Conservation (phyloP, 2,113 vertebrate genomes). For the Mirounga angustirostris region DNA sequence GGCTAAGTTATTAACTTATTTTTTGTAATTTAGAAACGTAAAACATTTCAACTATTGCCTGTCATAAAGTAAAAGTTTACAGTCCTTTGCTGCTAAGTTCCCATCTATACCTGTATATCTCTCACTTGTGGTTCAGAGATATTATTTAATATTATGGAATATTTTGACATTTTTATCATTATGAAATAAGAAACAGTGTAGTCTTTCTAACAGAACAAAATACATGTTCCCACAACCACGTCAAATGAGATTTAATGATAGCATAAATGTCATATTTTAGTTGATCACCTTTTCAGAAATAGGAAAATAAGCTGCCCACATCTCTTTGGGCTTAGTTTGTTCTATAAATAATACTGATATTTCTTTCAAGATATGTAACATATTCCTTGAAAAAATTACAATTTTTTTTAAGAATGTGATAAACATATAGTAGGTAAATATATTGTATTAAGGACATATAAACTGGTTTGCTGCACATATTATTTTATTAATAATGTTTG, state of each 20-base stretch:
- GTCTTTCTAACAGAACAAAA: background rate
- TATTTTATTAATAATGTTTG: background rate
- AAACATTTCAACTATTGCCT: background rate
- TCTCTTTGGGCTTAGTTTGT: background rate
- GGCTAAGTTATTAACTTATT: background rate
- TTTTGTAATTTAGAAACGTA: slow-evolving; percentile 12
- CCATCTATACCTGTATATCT: background rate
- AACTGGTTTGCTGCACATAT: background rate
- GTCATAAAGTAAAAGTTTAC: background rate
- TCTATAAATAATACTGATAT: background rate
- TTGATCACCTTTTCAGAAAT: background rate
- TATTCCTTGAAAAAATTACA: background rate
- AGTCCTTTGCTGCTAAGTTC: slow-evolving; percentile 16
- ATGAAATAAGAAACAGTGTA: background rate
- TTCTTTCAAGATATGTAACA: background rate
- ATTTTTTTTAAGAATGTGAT: background rate
- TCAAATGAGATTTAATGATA: background rate
- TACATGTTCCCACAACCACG: background rate
- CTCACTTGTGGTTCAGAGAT: background rate
- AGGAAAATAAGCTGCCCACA: background rate
- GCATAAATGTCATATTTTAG: background rate
- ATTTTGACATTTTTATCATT: slow-evolving; percentile 11
- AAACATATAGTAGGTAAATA: background rate
- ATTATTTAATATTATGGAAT: background rate
- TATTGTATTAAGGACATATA: background rate